Percentiles rank a stretch among this genome's conserved stretches.
Conservation (phyloP, 35 echinoderm and acorn worm species). For the Apostichopus californicus region DNA sequence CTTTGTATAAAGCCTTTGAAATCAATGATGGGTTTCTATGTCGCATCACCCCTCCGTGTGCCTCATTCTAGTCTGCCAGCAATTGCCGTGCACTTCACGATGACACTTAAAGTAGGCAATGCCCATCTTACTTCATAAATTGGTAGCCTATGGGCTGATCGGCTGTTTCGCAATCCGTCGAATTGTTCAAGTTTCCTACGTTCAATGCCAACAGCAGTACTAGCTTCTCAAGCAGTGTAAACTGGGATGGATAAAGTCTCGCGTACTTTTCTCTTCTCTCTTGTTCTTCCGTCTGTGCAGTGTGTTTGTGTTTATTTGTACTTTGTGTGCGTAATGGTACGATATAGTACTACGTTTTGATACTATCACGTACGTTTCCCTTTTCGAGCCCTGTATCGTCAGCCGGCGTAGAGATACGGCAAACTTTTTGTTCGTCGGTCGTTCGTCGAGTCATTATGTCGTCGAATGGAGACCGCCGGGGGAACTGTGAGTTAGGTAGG, state of each 20-base stretch:
- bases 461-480: too few species aligned
- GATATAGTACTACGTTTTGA: background rate
- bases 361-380: too few species aligned
- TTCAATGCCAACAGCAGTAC: constrained; percentile 4
- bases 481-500: too few species aligned
- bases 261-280: background rate
- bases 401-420: too few species aligned
- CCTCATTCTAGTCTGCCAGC: constrained; percentile 28
- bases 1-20: constrained; percentile 3
- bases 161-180: background rate
- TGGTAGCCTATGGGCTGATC: constrained; percentile 17
- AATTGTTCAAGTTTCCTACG: background rate
- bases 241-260: constrained; percentile 10
- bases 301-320: too few species aligned
- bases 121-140: constrained; percentile 46
- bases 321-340: background rate
- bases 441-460: too few species aligned
- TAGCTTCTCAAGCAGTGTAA: background rate
- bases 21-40: constrained; percentile 30
- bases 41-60: background rate
- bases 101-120: constrained; percentile 49
- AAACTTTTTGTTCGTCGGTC: too few species aligned
- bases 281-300: background rate
- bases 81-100: constrained; percentile 26
- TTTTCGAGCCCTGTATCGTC: too few species aligned